Conservation (phyloP, 2,888 invertebrate genomes). For the Eueremaeus valkanovi region DNA sequence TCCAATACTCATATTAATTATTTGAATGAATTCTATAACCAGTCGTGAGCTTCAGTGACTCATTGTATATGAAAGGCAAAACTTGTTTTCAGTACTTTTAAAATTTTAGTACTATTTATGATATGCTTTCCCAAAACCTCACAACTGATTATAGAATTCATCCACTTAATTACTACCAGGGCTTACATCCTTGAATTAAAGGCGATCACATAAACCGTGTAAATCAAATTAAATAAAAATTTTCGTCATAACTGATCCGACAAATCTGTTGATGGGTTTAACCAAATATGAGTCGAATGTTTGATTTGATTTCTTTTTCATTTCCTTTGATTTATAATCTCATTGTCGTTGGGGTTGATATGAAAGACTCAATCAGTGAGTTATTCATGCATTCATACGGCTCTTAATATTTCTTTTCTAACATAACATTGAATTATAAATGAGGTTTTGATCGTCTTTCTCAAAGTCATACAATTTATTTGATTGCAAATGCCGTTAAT, state of each 20-base stretch:
- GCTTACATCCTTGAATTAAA: neutral
- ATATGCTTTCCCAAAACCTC: neutral
- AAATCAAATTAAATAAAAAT: neutral
- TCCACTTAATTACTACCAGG: neutral
- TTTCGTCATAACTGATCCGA: neutral
- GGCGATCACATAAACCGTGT: neutral
- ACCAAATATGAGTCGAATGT: neutral
- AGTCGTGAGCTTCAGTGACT: no score
- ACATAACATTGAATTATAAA: constrained; percentile 3
- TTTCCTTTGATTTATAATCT: constrained; percentile 27
- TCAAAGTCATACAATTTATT: neutral
- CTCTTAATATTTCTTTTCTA: neutral
- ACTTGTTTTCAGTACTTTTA: no score
- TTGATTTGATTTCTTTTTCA: neutral
- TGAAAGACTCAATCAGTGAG: no score
- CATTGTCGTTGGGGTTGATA: no score
- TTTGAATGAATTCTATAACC: no score
- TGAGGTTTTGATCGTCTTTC: neutral
- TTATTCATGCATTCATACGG: constrained; percentile 2
- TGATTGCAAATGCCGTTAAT: neutral
- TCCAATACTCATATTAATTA: no score
- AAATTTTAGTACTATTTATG: neutral
- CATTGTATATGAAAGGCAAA: no score
- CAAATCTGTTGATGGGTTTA: constrained; percentile 29
- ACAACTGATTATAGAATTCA: no score